Evolutionary conservation across 2,797 vertebrate genomes (phyloP), one percentile per base, ranked within the genome.

Genomic region (Pipistrellus nathusii): DNA sequence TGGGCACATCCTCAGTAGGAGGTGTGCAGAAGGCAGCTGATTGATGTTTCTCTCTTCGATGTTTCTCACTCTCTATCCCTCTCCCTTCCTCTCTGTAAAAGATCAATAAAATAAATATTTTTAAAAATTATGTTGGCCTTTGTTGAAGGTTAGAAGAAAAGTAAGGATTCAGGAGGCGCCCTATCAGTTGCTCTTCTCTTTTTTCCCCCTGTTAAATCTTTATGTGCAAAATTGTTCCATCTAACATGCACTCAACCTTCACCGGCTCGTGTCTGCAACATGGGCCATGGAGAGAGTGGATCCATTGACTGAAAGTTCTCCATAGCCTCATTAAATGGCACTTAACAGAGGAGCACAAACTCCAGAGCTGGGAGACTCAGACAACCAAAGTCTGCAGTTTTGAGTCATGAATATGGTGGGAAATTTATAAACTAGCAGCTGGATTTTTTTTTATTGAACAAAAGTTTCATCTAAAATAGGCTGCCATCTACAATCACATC

Each of bases 401-500:
- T 68, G 69, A 91, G 53, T 86, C 41, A 32, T 53, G 30, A 66
- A 41, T 30, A 4, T 17, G 44, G 27, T 73, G n/a, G 68, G 55
- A 85, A 81, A 85, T 48, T 76, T 69, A 73, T 64, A 85, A 82
- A 81, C 51, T 44, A 57, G 35, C 53, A 84, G 27, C 48, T 88
- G 15, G 14, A 30, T 12, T 75, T 44, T 44, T 44, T 93, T 71
- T 81, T 82, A 23, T 69, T 84, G 44, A 69, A 95, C 9, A 81
- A 62, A 78, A 87, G 11, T 66, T 81, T 86, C 72, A 68, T 78
- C 76, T 78, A 35, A 90, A 88, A 83, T 69, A 44, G 59, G 27
- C 46, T 68, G 8, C 6, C 38, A 30, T 44, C 6, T 66, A 46
- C 46, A 71, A 17, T 90, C 48, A 32, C 10, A 71, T 48, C 25